phyloP scores from a whole-genome alignment of 2,888 invertebrate species.

The Pseudoips prasinana region DNA sequence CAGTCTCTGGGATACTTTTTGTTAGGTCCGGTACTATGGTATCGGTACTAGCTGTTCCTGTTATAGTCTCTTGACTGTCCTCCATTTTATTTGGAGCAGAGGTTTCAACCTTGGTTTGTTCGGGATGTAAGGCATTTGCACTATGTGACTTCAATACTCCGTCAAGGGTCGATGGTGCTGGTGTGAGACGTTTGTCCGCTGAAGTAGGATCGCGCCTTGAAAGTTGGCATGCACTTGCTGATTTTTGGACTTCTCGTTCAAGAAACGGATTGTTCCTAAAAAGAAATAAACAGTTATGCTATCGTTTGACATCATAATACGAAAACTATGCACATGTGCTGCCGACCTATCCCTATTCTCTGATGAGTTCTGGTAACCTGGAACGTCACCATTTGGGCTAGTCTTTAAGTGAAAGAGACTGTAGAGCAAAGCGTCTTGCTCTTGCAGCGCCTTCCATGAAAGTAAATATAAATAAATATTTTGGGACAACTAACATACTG shows the following conservation, averaged over 20 bases:
- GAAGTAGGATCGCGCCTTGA: conserved; percentile 64
- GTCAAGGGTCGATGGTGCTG: conserved; percentile 46
- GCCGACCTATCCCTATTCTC: too few relatives aligned
- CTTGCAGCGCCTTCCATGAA: too few relatives aligned
- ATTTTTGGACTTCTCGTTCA: conserved; percentile 84
- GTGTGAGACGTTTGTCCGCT: conserved; percentile 52
- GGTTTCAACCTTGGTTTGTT: conserved; percentile 36
- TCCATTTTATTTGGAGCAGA: conserved; percentile 38
- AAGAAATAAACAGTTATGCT: neutral
- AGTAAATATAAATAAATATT: too few relatives aligned
- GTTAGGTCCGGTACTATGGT: conserved; percentile 60
- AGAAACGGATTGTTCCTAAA: conserved; percentile 77
- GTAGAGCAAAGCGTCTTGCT: too few relatives aligned
- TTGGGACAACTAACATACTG: too few relatives aligned
- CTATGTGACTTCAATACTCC: conserved; percentile 74
- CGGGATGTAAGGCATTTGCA: conserved; percentile 67
- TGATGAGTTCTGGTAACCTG: too few relatives aligned
- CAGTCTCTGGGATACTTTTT: conserved; percentile 38
- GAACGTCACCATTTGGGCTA: too few relatives aligned
- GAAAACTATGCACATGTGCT: too few relatives aligned
- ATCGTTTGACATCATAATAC: too few relatives aligned
- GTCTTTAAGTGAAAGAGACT: too few relatives aligned
- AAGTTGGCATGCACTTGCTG: conserved; percentile 82
- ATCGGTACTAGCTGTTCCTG: conserved; percentile 56
- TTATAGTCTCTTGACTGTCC: conserved; percentile 61